Conservation (phyloP, 2,113 vertebrate species). For the Calypte anna region DNA sequence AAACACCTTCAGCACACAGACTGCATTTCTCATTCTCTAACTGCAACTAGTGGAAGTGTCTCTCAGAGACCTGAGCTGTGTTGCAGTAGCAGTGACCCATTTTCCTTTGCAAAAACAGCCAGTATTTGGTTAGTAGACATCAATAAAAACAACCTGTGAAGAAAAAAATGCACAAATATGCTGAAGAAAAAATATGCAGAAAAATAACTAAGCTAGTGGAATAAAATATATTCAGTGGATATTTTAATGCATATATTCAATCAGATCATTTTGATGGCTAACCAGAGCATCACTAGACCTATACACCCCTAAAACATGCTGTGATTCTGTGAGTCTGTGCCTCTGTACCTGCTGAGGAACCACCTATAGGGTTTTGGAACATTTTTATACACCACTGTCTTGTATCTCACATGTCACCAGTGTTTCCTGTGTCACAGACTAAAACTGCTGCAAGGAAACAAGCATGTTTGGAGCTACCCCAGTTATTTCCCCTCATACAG, state of each 20-base stretch:
- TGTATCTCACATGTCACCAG: neutral
- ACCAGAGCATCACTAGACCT: neutral
- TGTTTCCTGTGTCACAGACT: neutral
- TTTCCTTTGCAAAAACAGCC: neutral
- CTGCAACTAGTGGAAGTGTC: neutral
- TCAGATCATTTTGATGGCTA: neutral
- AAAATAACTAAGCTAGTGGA: neutral
- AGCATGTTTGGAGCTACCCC: neutral
- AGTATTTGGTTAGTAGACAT: neutral
- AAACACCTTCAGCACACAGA: neutral
- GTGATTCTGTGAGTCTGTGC: no score
- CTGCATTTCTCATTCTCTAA: neutral
- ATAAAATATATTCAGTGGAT: neutral
- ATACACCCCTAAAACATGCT: no score
- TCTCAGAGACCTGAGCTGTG: neutral
- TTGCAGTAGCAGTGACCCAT: neutral
- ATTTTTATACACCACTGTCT: neutral
- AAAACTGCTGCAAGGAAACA: neutral
- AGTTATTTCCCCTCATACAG: neutral
- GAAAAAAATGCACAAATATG: no score
- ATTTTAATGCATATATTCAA: neutral
- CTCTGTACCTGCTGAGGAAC: neutral
- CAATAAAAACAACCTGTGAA: neutral
- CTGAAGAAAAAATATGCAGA: neutral
- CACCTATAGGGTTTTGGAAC: neutral